Base-by-base conservation (phyloP, 2,888 invertebrate species). In the Acleris laterana region DNA sequence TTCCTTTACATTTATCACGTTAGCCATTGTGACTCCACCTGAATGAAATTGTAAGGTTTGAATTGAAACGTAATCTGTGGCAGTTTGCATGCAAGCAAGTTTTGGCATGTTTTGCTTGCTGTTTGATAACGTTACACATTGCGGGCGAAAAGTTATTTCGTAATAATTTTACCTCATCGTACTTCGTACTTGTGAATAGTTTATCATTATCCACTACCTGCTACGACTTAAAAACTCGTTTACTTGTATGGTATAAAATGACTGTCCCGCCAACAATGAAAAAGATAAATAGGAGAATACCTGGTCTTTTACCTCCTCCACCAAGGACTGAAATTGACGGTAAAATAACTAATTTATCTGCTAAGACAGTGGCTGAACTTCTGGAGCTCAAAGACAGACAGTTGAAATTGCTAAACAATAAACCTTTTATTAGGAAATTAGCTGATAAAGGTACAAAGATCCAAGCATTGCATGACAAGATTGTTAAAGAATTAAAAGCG, bases 391-490 rank as follows among this genome's bases (percentile, higher is more conserved):
- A 93, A 57, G 90, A 93, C 56, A 89, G 95, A 50, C 95, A 95
- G 77, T 73, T 89, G 50, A 94, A 94, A 80, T 83, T 95, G 44
- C 76, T 95, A 16, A 84, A 80, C 53, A 91, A 92, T 74, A 95
- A 94, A 71, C 68, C 70, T 38, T 94, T 95, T 70, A 81, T 94
- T 44, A 81, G 77, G 1, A 94, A 92, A 77, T 82, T 95, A 62
- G 84, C 93, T 0, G 95, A 95, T 73, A 94, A 94, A 78, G 95
- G 95, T 25, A 88, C 85, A 22, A 95, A 94, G 83, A 93, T 95
- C 66, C 82, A 83, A 69, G 74, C 75, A 9, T 93, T 94, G 56
- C 80, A 88, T 68, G 82, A 90, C 25, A 94, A 90, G 80, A 82
- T 95, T 70, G 64, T 85, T 13, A 76, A 74, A 25, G 93, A 94